Conservation (phyloP, 2,113 vertebrate species). For the Ophiodon elongatus region DNA sequence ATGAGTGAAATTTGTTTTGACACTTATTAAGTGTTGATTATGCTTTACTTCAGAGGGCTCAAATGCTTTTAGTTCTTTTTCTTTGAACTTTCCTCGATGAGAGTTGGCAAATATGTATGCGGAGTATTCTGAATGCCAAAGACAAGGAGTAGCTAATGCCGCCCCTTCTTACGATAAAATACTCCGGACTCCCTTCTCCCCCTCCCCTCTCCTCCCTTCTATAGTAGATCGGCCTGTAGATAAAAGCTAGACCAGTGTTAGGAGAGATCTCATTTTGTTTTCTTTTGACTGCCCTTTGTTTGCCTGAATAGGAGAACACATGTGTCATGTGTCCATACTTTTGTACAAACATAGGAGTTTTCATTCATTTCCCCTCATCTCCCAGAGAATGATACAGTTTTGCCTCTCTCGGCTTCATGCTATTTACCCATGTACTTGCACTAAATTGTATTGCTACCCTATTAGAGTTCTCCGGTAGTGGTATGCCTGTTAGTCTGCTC, state of each 20-base stretch:
- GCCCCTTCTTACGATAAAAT: constrained; percentile 91
- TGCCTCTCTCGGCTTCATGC: constrained; percentile 90
- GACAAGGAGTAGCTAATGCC: constrained; percentile 92
- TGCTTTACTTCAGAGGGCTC: constrained; percentile 88
- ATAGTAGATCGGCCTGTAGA: constrained; percentile 80
- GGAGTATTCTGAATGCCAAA: constrained; percentile 96
- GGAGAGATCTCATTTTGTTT: constrained; percentile 83
- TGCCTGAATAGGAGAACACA: constrained; percentile 93
- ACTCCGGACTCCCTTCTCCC: constrained; percentile 85
- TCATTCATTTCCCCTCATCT: constrained; percentile 82
- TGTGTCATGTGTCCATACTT: constrained; percentile 87
- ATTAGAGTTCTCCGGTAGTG: constrained; percentile 89
- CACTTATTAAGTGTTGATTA: constrained; percentile 33
- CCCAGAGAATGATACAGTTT: constrained; percentile 92
- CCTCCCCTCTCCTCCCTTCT: constrained; percentile 53
- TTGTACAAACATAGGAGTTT: constrained; percentile 87
- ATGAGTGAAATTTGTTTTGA: constrained; percentile 32
- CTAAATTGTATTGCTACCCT: constrained; percentile 92
- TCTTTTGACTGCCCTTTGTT: constrained; percentile 88
- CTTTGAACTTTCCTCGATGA: constrained; percentile 82
- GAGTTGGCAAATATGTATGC: constrained; percentile 99
- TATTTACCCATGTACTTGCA: constrained; percentile 91
- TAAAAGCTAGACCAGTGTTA: constrained; percentile 77
- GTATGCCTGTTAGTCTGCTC: constrained; percentile 93
- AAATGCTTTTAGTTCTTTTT: constrained; percentile 77